phyloP scores from a whole-genome alignment of 2,888 invertebrate genomes.

The Meiosimyza platycephala region DNA sequence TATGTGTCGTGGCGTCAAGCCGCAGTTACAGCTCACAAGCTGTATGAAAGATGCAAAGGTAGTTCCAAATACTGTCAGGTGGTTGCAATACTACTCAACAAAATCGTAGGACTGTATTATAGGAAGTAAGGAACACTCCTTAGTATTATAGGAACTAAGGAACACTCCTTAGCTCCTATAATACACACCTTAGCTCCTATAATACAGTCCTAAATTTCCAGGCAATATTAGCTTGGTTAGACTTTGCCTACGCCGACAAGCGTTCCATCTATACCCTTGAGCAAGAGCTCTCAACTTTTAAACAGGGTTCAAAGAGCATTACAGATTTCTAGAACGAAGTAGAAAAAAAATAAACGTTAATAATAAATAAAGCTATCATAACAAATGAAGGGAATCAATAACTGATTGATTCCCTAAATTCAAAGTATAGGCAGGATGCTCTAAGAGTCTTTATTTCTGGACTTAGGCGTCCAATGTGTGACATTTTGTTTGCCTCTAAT shows the following conservation, averaged over 20 bases:
- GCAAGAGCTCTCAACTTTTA: conserved; percentile 1
- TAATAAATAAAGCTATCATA: conserved; percentile 18
- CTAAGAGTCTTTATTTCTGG: conserved; percentile 37
- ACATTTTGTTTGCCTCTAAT: conserved; percentile 35
- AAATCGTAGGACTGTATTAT: too few species aligned
- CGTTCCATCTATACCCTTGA: too few species aligned
- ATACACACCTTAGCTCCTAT: too few species aligned
- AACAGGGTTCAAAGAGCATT: conserved; percentile 10
- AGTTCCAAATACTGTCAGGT: too few species aligned
- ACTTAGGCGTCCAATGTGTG: conserved; percentile 34
- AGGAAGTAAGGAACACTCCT: too few species aligned
- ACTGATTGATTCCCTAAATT: too few species aligned
- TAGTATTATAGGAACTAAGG: too few species aligned
- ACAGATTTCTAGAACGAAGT: conserved; percentile 24
- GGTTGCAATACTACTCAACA: too few species aligned
- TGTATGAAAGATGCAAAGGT: too few species aligned
- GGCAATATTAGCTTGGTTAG: conserved; percentile 21
- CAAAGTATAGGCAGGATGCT: neutral
- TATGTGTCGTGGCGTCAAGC: conserved; percentile 41
- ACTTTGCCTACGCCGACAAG: conserved; percentile 9
- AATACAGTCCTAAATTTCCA: neutral
- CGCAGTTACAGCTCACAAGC: neutral
- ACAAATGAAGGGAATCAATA: too few species aligned
- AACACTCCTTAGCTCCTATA: too few species aligned
- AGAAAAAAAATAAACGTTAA: conserved; percentile 18